A percentile compares a stretch with the other conserved stretches of the same genome.
These are phyloP conservation scores for Pimpla rufipes DNA, from an alignment of 2,888 invertebrate species.

Conservation along the genomic window DNA sequence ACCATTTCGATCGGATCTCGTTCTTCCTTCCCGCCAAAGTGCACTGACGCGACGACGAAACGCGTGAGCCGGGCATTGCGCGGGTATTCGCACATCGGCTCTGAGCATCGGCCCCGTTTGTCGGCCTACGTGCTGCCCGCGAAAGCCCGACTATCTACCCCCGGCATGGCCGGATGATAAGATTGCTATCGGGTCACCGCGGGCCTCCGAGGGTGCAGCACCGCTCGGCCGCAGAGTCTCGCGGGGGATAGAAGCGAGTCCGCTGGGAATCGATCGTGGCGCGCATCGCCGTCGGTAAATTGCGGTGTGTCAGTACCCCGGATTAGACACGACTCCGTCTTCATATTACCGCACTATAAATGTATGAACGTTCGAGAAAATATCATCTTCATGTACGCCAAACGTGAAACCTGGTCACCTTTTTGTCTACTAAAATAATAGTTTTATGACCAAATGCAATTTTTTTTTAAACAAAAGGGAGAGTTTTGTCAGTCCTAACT, in stretches of 20 bases:
- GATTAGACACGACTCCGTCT: too few relatives aligned
- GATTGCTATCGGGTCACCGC: slow-evolving; percentile 51
- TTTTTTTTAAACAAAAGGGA: too few relatives aligned
- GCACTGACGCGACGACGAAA: slow-evolving; percentile 54
- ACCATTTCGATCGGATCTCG: slow-evolving; percentile 46
- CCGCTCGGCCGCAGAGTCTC: slow-evolving; percentile 29
- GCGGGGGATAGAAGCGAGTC: slow-evolving; percentile 7
- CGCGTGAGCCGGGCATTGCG: slow-evolving; percentile 25
- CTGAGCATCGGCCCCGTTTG: slow-evolving; percentile 22
- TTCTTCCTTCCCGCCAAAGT: slow-evolving; percentile 69
- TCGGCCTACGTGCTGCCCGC: not conserved
- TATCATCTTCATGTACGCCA: too few relatives aligned
- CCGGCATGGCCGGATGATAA: slow-evolving; percentile 60
- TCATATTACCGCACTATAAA: too few relatives aligned
- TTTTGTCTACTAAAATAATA: too few relatives aligned
- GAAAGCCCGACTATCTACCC: slow-evolving; percentile 44
- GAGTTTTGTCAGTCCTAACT: too few relatives aligned
- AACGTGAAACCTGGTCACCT: too few relatives aligned
- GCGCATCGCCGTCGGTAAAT: slow-evolving; percentile 56
- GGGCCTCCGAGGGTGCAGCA: slow-evolving; percentile 61
- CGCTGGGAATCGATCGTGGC: slow-evolving; percentile 23
- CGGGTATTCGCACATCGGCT: slow-evolving; percentile 41
- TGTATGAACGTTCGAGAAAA: too few relatives aligned
- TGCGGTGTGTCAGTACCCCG: not conserved
- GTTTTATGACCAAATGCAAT: too few relatives aligned